Evolutionary conservation across 1,140 invertebrate genomes (phyloP).

Genomic region (Druon quercuslanigerum): DNA sequence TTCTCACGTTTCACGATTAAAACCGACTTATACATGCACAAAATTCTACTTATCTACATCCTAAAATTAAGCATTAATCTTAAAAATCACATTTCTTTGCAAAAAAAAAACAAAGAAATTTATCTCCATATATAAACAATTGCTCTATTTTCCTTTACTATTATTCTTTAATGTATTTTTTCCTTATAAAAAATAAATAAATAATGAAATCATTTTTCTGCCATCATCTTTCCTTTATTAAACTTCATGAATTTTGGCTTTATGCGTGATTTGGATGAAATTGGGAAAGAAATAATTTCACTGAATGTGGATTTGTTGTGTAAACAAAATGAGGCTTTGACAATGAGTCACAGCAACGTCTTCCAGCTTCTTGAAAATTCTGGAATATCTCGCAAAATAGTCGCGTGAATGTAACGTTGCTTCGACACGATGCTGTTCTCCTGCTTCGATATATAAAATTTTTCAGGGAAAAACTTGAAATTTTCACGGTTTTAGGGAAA

Average conservation of each 20-base stretch:
- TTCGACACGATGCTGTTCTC: conserved; percentile 68
- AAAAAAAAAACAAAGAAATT: no score
- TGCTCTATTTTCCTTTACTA: no score
- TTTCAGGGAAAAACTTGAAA: conserved; percentile 74
- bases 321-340: neutral
- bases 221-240: no score
- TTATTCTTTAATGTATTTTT: no score
- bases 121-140: no score
- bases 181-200: no score
- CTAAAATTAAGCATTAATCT: no score
- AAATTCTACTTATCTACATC: no score
- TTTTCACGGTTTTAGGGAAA: conserved; percentile 68
- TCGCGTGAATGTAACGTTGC: conserved; percentile 59
- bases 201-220: no score
- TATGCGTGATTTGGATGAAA: neutral
- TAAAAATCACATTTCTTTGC: no score
- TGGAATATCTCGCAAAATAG: conserved; percentile 65
- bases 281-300: neutral
- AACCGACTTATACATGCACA: no score
- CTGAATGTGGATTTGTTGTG: neutral
- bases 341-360: neutral
- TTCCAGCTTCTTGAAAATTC: conserved; percentile 46
- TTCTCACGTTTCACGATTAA: neutral
- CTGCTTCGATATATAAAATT: conserved; percentile 74
- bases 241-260: no score